A percentile compares a stretch with the other conserved stretches of the same genome.
Evolutionary conservation across 2,888 invertebrate genomes (phyloP).

Genomic region (Erebia aethiops): DNA sequence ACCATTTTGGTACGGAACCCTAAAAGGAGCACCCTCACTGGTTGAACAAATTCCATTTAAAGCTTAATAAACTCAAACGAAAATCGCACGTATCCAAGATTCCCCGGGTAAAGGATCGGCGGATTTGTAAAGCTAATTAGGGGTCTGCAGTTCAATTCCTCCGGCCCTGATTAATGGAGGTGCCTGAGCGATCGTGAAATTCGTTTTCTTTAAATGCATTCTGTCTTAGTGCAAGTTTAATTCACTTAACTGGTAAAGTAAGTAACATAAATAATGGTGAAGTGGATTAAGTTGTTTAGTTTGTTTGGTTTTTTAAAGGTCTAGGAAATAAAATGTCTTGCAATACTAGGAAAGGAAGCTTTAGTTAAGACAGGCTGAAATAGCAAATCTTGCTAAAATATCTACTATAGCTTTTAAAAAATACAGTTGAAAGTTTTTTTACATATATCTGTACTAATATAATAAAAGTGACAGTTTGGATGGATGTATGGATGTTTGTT

Average conservation of each 20-base stretch:
- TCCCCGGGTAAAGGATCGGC: slow-evolving; percentile 44
- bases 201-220: slow-evolving; percentile 36
- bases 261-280: slow-evolving; percentile 17
- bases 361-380: not conserved
- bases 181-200: slow-evolving; percentile 27
- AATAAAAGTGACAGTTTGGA: too few relatives aligned
- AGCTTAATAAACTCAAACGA: slow-evolving; percentile 1
- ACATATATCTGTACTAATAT: too few relatives aligned
- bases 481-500: too few relatives aligned
- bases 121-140: slow-evolving; percentile 44
- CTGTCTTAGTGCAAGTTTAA: slow-evolving; percentile 22
- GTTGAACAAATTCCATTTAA: not conserved
- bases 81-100: slow-evolving; percentile 28
- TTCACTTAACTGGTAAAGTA: slow-evolving; percentile 22
- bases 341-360: not conserved
- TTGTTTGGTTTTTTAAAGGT: not conserved
- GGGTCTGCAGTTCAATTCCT: slow-evolving; percentile 35
- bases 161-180: slow-evolving; percentile 38
- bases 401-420: too few relatives aligned
- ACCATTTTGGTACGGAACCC: too few relatives aligned
- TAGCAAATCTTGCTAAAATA: too few relatives aligned
- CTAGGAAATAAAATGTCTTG: not conserved
- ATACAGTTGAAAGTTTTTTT: too few relatives aligned
- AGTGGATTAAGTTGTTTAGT: slow-evolving; percentile 9
- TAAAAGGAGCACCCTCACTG: too few relatives aligned